Conservation (phyloP, 1,140 invertebrate species). For the Aphelinus atriplicis region DNA sequence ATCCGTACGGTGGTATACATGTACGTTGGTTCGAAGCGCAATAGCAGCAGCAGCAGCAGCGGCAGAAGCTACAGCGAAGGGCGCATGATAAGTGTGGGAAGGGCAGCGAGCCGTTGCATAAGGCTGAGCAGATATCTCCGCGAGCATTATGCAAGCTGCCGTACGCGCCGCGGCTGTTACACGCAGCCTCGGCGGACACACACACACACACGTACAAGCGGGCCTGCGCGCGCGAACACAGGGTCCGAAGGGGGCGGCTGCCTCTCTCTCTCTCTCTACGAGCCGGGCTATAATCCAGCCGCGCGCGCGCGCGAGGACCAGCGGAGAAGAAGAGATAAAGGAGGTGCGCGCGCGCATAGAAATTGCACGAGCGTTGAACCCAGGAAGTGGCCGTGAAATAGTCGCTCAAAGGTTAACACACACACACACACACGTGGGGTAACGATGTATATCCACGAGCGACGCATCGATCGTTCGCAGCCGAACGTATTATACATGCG, state of each 20-base stretch:
- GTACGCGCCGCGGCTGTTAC: background rate
- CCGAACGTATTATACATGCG: background rate
- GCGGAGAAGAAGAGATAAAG: slow-evolving; percentile 36
- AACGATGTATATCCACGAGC: background rate
- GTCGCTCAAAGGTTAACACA: slow-evolving; percentile 61
- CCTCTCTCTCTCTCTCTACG: background rate
- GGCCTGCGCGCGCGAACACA: background rate
- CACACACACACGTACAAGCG: no score
- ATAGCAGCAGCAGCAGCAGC: background rate
- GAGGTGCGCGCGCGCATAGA: slow-evolving; percentile 48
- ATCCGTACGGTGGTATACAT: no score
- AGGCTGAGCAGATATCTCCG: slow-evolving; percentile 38
- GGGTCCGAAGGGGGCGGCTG: background rate
- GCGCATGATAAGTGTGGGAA: slow-evolving; percentile 67
- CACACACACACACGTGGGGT: slow-evolving; percentile 41
- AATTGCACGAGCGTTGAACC: slow-evolving; percentile 62
- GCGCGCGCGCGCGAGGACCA: slow-evolving; percentile 12
- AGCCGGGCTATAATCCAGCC: background rate
- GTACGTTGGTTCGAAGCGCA: no score
- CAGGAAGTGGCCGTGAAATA: slow-evolving; percentile 64
- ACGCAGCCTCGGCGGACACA: no score
- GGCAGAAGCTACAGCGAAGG: slow-evolving; percentile 40
- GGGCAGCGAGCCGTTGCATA: slow-evolving; percentile 61
- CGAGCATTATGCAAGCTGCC: slow-evolving; percentile 64
- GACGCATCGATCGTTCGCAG: background rate